These are phyloP conservation scores for Fulica atra DNA, from an alignment of 2,113 vertebrate genomes.

Conservation along the genomic window DNA sequence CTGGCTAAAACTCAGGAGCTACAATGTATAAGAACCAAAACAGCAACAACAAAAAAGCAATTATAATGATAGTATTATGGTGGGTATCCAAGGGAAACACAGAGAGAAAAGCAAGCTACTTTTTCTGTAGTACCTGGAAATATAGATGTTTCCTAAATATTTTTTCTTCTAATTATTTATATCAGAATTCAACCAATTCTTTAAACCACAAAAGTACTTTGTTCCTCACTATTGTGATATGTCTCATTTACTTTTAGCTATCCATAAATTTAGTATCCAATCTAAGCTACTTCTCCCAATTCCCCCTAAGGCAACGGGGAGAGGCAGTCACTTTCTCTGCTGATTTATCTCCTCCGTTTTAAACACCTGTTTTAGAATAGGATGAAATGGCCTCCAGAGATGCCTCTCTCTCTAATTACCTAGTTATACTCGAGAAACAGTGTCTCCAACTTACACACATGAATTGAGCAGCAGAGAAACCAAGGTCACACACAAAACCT, in stretches of 20 bases:
- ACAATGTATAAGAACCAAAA: not conserved
- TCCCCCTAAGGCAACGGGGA: not conserved
- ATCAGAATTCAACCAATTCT: not conserved
- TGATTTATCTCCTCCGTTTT: not conserved
- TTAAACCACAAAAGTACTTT: not conserved
- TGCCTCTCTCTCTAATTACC: not conserved
- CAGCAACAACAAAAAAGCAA: not conserved
- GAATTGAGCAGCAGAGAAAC: not conserved
- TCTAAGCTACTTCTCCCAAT: not conserved
- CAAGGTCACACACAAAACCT: not conserved
- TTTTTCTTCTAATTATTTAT: not conserved
- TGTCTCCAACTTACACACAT: not conserved
- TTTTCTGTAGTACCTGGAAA: not conserved
- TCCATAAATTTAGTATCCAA: not conserved
- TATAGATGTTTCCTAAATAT: not conserved
- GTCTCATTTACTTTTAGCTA: not conserved
- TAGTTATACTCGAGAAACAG: not conserved
- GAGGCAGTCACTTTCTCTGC: not conserved
- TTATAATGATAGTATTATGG: not conserved
- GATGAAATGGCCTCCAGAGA: not conserved
- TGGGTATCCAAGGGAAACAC: not conserved
- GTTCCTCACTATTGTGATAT: not conserved
- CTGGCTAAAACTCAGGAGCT: not conserved
- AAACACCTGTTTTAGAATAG: not conserved
- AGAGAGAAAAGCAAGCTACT: not conserved